Evolutionary conservation across 2,797 vertebrate genomes (phyloP).

Genomic region (Falco rusticolus): DNA sequence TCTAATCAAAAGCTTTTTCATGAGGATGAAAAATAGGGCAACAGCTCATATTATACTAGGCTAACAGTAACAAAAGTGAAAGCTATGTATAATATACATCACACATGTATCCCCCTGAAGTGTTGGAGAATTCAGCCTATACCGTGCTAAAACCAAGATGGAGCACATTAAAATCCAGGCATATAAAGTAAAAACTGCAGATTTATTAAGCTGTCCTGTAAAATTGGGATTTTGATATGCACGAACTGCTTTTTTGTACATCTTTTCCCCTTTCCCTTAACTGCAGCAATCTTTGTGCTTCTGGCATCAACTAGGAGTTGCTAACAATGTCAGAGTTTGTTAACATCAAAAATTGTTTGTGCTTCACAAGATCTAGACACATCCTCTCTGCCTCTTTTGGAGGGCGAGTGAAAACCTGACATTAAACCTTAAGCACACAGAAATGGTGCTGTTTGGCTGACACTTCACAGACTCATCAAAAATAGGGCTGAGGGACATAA

Average conservation of each 20-base stretch:
- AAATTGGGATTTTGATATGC: neutral
- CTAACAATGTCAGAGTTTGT: neutral
- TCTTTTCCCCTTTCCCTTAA: fast-evolving
- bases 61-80: neutral
- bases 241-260: neutral
- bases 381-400: neutral
- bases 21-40: neutral
- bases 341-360: neutral
- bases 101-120: neutral
- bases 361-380: neutral
- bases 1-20: neutral
- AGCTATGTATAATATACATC: neutral
- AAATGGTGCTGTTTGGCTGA: neutral
- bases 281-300: neutral
- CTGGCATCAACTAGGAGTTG: neutral
- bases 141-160: neutral
- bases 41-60: neutral
- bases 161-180: neutral
- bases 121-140: neutral
- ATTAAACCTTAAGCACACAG: neutral
- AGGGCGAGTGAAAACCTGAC: neutral
- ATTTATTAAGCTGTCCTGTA: neutral
- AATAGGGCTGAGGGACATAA: neutral
- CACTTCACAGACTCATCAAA: neutral
- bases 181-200: neutral